Base-by-base conservation (phyloP, 2,113 vertebrate species). In the Oxyura jamaicensis region DNA sequence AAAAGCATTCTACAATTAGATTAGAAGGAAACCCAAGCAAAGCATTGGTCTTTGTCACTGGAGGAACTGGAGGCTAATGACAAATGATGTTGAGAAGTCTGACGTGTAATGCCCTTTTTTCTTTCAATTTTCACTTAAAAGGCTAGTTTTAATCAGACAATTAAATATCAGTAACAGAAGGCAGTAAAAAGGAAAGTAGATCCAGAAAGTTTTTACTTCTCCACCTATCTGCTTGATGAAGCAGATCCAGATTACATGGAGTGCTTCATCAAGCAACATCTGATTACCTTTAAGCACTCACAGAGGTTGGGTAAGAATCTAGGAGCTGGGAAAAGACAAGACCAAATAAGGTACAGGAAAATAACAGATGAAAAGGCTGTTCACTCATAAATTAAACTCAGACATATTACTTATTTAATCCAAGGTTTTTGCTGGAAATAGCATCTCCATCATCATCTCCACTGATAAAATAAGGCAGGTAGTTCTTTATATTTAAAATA, bases 101-200 rank as follows among this genome's bases (percentile, higher is more conserved):
- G 41, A 77, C 50, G 56, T 63, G 16, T 93, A 71, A 89, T 81
- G 46, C 7, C n/a, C 41, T 82, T 25, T 86, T 94, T 74, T 90
- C 50, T 74, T 91, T 93, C 44, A 53, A 39, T 81, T 87, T 93
- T 78, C 78, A 39, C 26, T 90, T 13, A 25, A 84, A 91, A 93
- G 65, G 67, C 88, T 86, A 76, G 48, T 13, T 77, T 84, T 87
- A 81, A 75, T 94, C 69, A 84, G 25, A 44, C n/a, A 71, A 83
- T 79, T 83, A 80, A 67, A 72, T 87, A 71, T 52, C 46, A 75
- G 3, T 10, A n/a, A 82, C 66, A 87, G 66, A 93, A 78, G 10
- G 16, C n/a, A 87, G 13, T 28, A 78, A 72, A 58, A 91, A 84
- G 8, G 16, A 75, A 87, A 96, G 72, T 5, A 71, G 25, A 86